Base-by-base conservation (phyloP, 2,888 invertebrate genomes). In the Melinopterus prodromus region DNA sequence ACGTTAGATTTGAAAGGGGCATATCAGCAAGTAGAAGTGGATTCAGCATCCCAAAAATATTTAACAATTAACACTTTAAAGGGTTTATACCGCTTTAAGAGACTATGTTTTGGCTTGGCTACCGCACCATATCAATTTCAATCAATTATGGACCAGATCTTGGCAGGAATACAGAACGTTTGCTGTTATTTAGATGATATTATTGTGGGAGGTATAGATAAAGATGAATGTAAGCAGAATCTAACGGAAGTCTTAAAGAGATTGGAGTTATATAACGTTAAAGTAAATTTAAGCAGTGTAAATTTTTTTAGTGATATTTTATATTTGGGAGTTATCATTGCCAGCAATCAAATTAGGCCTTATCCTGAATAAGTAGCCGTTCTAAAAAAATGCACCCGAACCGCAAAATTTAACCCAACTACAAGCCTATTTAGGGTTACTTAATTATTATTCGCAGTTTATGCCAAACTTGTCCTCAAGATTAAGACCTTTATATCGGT, bases 261-360 rank as follows among this genome's bases (percentile, higher is more conserved):
- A 14, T 77, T 84, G 26, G 74, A 82, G n/a, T 16, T 79, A 12
- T 80, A 79, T 78, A 82, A 81, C 72, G 82, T 85, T 15, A 80
- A 82, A 72, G 79, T 85, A 12, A 85, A 84, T 77, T n/a, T 77
- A 9, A 37, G 78, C 6, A 84, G 77, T 83, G 83, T 78, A 78
- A 77, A 9, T 84, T 83, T 79, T 82, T 81, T 78, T 15, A 69
- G 69, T 9, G 6, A n/a, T 9, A 82, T 85, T 16, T 79, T 82
- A 14, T 84, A 83, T 81, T 80, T 84, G 76, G 84, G 84, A 14
- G 80, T 81, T 72, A 6, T 77, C 7, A 71, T 77, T 38, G 78
- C 72, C 70, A 37, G 26, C 6, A 72, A 81, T 16, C 86, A 87
- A 2, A 87, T 87, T 81, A 83, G 85, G 69, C 87, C 88, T 79